phyloP scores from a whole-genome alignment of 2,888 invertebrate species.

The Nomada flava region DNA sequence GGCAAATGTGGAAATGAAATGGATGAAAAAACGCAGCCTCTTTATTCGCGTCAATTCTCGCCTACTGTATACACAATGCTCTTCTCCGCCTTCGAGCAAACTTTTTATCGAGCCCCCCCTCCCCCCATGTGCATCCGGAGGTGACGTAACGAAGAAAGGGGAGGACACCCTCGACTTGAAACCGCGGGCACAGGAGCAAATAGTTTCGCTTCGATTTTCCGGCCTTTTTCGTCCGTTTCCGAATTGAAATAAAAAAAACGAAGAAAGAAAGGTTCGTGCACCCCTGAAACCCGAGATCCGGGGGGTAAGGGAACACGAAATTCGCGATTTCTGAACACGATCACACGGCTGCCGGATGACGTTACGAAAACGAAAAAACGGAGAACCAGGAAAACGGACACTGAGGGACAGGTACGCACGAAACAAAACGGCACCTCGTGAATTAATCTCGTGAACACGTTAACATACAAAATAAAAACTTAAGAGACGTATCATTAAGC shows the following conservation, averaged over 20 bases:
- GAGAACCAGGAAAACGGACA: neutral
- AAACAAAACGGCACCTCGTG: conserved; percentile 42
- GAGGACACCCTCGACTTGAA: neutral
- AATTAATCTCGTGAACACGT: conserved; percentile 49
- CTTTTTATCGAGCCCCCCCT: conserved; percentile 11
- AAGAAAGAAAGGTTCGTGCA: neutral
- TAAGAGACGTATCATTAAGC: conserved; percentile 60
- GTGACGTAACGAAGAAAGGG: neutral
- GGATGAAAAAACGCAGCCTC: neutral
- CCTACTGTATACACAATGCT: neutral
- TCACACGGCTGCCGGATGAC: conserved; percentile 42
- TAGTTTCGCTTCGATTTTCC: conserved; percentile 27
- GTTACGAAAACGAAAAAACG: neutral
- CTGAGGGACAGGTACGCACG: neutral
- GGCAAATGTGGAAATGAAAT: neutral
- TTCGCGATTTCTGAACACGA: conserved; percentile 21
- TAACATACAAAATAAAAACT: conserved; percentile 42
- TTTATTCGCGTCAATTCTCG: conserved; percentile 17
- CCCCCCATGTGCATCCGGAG: neutral
- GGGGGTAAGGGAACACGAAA: neutral
- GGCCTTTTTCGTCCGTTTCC: conserved; percentile 4
- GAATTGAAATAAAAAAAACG: neutral
- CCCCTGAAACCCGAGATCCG: neutral
- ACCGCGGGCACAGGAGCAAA: conserved; percentile 1
- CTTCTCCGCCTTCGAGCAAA: conserved; percentile 10